Base-by-base conservation (phyloP, 1,140 invertebrate genomes). In the Hylaeus volcanicus region DNA sequence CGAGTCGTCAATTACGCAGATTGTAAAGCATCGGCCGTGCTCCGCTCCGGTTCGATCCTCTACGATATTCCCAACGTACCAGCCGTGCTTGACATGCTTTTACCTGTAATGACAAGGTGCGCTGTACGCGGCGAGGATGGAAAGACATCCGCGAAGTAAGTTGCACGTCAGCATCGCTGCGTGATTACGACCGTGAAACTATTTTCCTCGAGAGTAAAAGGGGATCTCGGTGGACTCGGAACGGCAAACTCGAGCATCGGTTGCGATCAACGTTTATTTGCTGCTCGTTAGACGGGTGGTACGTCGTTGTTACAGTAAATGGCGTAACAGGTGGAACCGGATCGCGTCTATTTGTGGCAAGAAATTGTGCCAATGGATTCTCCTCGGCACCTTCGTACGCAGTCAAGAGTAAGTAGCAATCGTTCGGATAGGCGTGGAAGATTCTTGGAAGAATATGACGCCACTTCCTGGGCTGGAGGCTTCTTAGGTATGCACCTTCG, bases 1-100 rank as follows among this genome's bases (percentile, higher is more conserved):
- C 63, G 41, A 77, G 55, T 60, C 43, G 41, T 26, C 55, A 26
- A 77, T 77, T 70, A 77, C 55, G 11, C 51, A 37, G 5, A 71
- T 71, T 58, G 69, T 26, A 71, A 71, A 61, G 45, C 37, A 48
- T n/a, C n/a, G 5, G 43, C n/a, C 26, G 43, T 41, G 48, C n/a
- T 48, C 37, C 45, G 37, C 14, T 78, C 37, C 48, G 43, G 5
- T 53, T 45, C 39, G 15, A 63, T 45, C 1, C 58, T 64, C 64
- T 64, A 63, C 66, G 39, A 51, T 66, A 45, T 9, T n/a, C 56
- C 5, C 8, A 26, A 1, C 15, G 8, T 51, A 14, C 11, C 45
- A 5, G 14, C 56, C 6, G 41, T 65, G 60, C 66, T 53, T 78
- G 37, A 43, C 51, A 60, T 69, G 51, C 26, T 53, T 69, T 61